Evolutionary conservation across 2,797 vertebrate species (phyloP), one percentile per base, ranked within the genome.

Genomic region (Synaphobranchus kaupii): DNA sequence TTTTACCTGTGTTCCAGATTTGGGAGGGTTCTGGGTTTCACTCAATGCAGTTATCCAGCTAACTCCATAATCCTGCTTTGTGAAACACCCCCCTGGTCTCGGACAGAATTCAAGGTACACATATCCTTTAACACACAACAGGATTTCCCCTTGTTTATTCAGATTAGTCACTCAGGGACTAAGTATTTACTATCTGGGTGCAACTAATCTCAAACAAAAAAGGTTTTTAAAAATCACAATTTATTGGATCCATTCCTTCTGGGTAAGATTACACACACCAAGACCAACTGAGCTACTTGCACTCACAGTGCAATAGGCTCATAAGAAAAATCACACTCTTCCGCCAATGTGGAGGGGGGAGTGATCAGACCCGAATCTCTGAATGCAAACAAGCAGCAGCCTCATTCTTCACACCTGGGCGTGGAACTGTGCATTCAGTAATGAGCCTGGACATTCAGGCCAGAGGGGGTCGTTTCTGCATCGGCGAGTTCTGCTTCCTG

Each of bases 21-120:
- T 39, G 39, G 39, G 39, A 39, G 39, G 39, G 39, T 39, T 39
- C 39, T 39, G 39, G 39, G 39, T 39, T 39, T 39, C 3, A 39
- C 39, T 39, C 39, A 39, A 2, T 39, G 39, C 39, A 2, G 39
- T 39, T 39, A 39, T 39, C 39, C 39, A 39, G 39, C 39, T 39
- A 39, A 39, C 39, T 39, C 1, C 39, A 2, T 39, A 39, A 39
- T 39, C 39, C 39, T 39, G 39, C 39, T 39, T 39, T 39, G 39
- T 39, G 39, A 39, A 39, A 39, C 3, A 39, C 39, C 39, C 39
- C 39, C 39, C 39, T 34, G 17, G 15, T 66, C 47, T 4, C 90
- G 90, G 90, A 39, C 84, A 85, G 88, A 90, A 88, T 73, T 86
- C 90, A 71, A 56, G 31, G n/a, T 76, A 17, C 22, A 71, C 54